Conservation (phyloP, 2,797 vertebrate genomes). For the Amphiprion clarkii region DNA sequence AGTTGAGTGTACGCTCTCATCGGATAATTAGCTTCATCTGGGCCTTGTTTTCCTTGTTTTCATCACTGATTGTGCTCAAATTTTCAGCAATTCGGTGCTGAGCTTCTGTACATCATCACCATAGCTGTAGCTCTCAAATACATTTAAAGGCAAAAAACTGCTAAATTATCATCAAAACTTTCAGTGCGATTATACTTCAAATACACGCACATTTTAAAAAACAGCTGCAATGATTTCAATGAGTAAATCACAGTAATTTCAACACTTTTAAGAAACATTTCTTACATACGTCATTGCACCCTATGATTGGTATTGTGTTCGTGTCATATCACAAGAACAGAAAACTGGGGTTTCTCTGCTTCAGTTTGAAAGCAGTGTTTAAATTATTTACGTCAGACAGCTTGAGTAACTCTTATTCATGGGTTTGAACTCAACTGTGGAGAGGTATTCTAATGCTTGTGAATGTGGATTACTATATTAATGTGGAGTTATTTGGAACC, state of each 20-base stretch:
- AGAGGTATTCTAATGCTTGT: no score
- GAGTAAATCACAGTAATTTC: not conserved
- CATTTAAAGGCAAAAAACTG: not conserved
- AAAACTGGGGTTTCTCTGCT: no score
- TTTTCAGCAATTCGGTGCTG: constrained; percentile 17
- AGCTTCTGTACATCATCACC: not conserved
- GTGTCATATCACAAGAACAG: not conserved
- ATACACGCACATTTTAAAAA: not conserved
- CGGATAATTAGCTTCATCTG: constrained; percentile 52
- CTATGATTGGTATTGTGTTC: not conserved
- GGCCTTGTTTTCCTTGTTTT: constrained; percentile 28
- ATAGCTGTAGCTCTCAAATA: not conserved
- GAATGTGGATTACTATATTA: no score
- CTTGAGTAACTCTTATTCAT: no score
- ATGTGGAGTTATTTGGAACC: no score
- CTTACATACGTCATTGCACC: not conserved
- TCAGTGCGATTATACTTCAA: not conserved
- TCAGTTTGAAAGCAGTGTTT: no score
- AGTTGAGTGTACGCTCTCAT: constrained; percentile 23
- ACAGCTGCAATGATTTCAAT: constrained; percentile 12
- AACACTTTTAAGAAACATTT: not conserved
- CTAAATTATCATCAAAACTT: constrained; percentile 11
- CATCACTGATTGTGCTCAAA: constrained; percentile 26
- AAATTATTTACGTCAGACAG: no score
- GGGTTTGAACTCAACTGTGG: no score